Evolutionary conservation across 35 echinoderm and acorn worm species (phyloP), one percentile per base, ranked within the genome.

Genomic region (Apostichopus japonicus): DNA sequence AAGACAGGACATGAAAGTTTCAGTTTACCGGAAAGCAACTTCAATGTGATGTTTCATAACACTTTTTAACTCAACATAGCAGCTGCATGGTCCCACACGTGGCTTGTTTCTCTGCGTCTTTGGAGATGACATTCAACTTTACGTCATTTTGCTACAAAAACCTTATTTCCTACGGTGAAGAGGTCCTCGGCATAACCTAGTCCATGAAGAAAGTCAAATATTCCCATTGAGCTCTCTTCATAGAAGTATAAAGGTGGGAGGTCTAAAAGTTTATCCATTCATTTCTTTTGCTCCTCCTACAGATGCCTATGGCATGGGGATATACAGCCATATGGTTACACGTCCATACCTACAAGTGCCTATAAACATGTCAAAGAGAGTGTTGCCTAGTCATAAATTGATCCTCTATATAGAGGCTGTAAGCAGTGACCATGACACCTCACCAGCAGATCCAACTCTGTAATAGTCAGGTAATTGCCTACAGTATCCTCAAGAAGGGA

Each of bases 391-490:
- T 17, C 44, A 83, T 83, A 83, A 83, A 83, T 83, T 83, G 79
- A 55, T 33, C 6, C 79, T 54, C 5, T 52, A 83, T 7, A 83
- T 83, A 51, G 54, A 54, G 33, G 33, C 51, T 54, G 54, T 52
- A 83, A 55, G 44, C 79, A 83, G 79, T 83, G 79, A 83, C 79
- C 79, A 83, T 54, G 79, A 83, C 79, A 52, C 11, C 24, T 8
- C 6, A 25, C 23, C 24, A 24, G 6, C 21, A 24, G 14, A 33
- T 6, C 6, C 6, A n/a, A 53, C 79, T 16, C 11, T 83, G n/a
- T 54, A 33, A 83, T 15, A 15, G 54, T 1, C 79, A 83, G 14
- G 63, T 54, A 83, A 83, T 83, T 53, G 17, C 54, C 54, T 54
- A n/a, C 79, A 83, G 10, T 83, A 16, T 83, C 24, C 11, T 0